phyloP scores from a whole-genome alignment of 1,140 invertebrate species.

The Capitella teleta region DNA sequence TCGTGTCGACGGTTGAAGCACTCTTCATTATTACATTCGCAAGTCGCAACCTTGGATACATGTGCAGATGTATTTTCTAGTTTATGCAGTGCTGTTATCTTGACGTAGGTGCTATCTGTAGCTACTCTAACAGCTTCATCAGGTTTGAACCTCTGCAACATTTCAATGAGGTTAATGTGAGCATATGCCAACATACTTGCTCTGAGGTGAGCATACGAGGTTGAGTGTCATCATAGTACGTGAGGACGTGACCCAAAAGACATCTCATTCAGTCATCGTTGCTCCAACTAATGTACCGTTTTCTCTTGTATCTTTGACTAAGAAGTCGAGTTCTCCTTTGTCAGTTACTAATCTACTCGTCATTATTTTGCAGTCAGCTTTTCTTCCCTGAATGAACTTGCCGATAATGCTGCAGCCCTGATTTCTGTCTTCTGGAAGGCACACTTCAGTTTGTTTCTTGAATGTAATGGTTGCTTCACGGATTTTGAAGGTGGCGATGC shows the following conservation, averaged over 20 bases:
- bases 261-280: constrained; percentile 5
- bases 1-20: too few species aligned
- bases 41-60: background rate
- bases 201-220: constrained; percentile 6
- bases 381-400: constrained; percentile 12
- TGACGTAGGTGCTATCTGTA: constrained; percentile 4
- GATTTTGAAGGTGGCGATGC: constrained; percentile 4
- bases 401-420: constrained; percentile 11
- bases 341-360: constrained; percentile 9
- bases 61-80: constrained; percentile 3
- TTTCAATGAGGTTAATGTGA: constrained; percentile 12
- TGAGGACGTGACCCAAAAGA: constrained; percentile 9
- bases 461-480: constrained; percentile 3
- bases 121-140: constrained; percentile 9
- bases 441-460: constrained; percentile 6
- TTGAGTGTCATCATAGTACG: constrained; percentile 9
- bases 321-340: constrained; percentile 8
- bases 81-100: constrained; percentile 11
- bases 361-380: constrained; percentile 6
- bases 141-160: constrained; percentile 6
- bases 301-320: constrained; percentile 7
- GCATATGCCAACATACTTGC: constrained; percentile 11
- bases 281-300: constrained; percentile 8
- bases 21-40: background rate
- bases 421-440: constrained; percentile 8